These are phyloP conservation scores for Poecilobothrus nobilitatus DNA, from an alignment of 2,888 invertebrate species.

Conservation along the genomic window DNA sequence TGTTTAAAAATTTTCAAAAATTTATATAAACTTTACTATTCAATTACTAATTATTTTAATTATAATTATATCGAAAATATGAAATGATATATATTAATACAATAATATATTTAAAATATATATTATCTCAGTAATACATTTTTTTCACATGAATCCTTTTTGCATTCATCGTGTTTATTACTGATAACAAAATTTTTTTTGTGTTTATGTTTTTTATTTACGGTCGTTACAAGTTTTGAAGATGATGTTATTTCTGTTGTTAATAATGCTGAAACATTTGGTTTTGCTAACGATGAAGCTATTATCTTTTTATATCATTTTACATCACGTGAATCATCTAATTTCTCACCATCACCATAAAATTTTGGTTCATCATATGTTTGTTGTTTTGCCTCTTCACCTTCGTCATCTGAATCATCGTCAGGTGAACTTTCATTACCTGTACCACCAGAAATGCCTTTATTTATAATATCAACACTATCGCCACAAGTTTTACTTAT, in stretches of 20 bases:
- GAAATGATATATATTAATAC: not conserved
- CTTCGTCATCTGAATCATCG: constrained; percentile 38
- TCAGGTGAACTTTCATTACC: constrained; percentile 39
- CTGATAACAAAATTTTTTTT: not conserved
- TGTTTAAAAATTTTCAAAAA: not conserved
- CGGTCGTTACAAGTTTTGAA: not conserved
- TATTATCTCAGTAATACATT: not conserved
- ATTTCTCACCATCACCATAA: constrained; percentile 34
- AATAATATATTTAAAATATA: not conserved
- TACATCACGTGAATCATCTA: constrained; percentile 5
- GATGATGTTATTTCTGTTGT: not conserved
- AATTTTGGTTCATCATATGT: constrained; percentile 42
- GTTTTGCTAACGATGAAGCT: not conserved
- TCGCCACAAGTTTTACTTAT: constrained; percentile 21
- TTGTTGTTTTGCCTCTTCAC: constrained; percentile 27
- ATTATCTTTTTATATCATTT: constrained; percentile 9
- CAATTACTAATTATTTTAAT: not conserved
- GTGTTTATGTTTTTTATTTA: not conserved
- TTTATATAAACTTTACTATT: not conserved
- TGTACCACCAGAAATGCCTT: constrained; percentile 12
- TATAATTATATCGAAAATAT: not conserved
- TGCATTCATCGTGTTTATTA: not conserved
- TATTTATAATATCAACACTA: constrained; percentile 13
- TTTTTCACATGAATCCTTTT: not conserved
- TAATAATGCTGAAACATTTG: not conserved